Base-by-base conservation (phyloP, 2,888 invertebrate species). In the Cantharis rufa region DNA sequence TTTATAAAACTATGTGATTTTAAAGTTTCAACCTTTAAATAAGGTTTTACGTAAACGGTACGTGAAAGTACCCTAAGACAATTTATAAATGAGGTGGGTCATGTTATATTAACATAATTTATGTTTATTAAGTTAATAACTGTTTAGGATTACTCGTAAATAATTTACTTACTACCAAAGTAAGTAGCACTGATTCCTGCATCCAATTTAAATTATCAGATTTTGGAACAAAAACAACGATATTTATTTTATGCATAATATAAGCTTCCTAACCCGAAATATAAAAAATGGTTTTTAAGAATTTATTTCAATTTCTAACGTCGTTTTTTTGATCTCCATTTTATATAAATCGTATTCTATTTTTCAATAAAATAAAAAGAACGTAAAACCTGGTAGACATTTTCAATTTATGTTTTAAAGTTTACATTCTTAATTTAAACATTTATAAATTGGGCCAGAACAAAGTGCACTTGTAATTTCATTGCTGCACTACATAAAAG, bases 31-130 rank as follows among this genome's bases (percentile, higher is more conserved):
- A 64, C 64, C 64, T 64, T 64, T 64, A 64, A 32, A 64, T 64
- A 21, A 64, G 64, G 64, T 64, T 18, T 15, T 32, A 70, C 27
- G 70, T 15, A 70, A 27, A 16, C 48, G 70, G 70, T 70, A 70
- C 48, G 48, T 15, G 32, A 70, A 70, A 28, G 70, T 70, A 70
- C 70, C 70, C 48, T 15, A 15, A 70, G 16, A 70, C 48, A 70
- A 32, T 70, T 70, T 70, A 70, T 48, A 64, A 64, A 64, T 64
- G 64, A 64, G 64, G 64, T 64, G 64, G 64, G 64, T 64, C 64
- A 64, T 64, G 16, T 21, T 64, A 64, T 13, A 21, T 64, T 64
- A 64, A 64, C 21, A 21, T 64, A 21, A 64, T 64, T 64, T 21
- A 64, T 64, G 64, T 64, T 64, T 64, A 64, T 64, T 64, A 21